Evolutionary conservation across 2,888 invertebrate genomes (phyloP).

Genomic region (Rotaria sp.): DNA sequence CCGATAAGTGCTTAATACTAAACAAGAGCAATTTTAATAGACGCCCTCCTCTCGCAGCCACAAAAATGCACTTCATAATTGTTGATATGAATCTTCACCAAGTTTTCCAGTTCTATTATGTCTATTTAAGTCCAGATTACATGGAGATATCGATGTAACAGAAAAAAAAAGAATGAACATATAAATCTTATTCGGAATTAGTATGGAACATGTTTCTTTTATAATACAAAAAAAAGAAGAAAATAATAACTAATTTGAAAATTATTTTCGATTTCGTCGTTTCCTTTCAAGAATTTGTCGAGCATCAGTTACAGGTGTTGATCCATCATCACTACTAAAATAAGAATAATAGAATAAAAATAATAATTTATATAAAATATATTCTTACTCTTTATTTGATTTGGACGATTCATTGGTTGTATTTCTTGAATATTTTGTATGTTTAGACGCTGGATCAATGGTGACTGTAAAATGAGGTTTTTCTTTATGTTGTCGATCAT

Average conservation of each 20-base stretch:
- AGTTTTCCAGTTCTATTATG: no score
- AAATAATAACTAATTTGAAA: neutral
- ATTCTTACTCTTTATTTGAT: neutral
- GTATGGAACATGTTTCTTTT: neutral
- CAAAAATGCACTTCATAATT: no score
- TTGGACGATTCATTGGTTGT: neutral
- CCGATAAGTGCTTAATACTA: no score
- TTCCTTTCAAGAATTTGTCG: conserved; percentile 13
- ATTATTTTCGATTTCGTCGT: neutral
- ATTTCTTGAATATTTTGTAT: neutral
- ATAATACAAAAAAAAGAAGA: neutral
- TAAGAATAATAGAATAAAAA: neutral
- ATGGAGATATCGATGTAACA: neutral
- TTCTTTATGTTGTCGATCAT: neutral
- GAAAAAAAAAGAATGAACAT: neutral
- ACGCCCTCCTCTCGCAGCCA: no score
- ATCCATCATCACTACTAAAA: neutral
- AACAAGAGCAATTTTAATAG: no score
- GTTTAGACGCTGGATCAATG: neutral
- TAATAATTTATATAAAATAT: no score
- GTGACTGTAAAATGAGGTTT: neutral
- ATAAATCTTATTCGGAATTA: neutral
- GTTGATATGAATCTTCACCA: no score
- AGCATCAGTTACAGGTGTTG: neutral
- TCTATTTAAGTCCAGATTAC: neutral